A percentile compares a stretch with the other conserved stretches of the same genome.
These are phyloP conservation scores for Empis stercorea DNA, from an alignment of 2,888 invertebrate species.

Conservation along the genomic window DNA sequence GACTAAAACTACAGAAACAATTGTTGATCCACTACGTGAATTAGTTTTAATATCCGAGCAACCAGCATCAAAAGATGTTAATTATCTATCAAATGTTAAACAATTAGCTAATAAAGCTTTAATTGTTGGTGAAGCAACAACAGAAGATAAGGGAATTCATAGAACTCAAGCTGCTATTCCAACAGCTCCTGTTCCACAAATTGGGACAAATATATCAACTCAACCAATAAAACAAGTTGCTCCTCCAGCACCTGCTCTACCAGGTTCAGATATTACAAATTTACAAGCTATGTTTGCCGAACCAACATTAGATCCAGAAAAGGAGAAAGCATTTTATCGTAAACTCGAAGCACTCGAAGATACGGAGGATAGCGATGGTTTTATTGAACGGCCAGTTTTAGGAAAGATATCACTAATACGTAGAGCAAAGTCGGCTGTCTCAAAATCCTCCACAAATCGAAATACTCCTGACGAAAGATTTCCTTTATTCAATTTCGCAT, in stretches of 20 bases:
- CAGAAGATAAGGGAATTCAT: neutral
- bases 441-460: constrained; percentile 17
- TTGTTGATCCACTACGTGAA: constrained; percentile 49
- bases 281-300: constrained; percentile 7
- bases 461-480: neutral
- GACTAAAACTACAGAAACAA: constrained; percentile 3
- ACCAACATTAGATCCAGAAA: constrained; percentile 29
- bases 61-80: constrained; percentile 20
- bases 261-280: constrained; percentile 8
- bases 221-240: neutral
- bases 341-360: constrained; percentile 32
- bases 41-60: constrained; percentile 45
- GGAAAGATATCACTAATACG: constrained; percentile 53
- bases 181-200: neutral
- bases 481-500: constrained; percentile 15
- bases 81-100: constrained; percentile 39
- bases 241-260: neutral
- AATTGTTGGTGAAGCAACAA: constrained; percentile 35
- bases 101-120: constrained; percentile 49
- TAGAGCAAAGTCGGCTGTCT: constrained; percentile 50
- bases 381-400: constrained; percentile 46
- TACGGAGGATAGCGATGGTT: constrained; percentile 33
- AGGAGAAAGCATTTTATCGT: constrained; percentile 31
- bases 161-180: too few species aligned
- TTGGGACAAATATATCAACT: neutral